These are phyloP conservation scores for Cantharis nigra DNA, from an alignment of 2,888 invertebrate genomes.

Conservation along the genomic window DNA sequence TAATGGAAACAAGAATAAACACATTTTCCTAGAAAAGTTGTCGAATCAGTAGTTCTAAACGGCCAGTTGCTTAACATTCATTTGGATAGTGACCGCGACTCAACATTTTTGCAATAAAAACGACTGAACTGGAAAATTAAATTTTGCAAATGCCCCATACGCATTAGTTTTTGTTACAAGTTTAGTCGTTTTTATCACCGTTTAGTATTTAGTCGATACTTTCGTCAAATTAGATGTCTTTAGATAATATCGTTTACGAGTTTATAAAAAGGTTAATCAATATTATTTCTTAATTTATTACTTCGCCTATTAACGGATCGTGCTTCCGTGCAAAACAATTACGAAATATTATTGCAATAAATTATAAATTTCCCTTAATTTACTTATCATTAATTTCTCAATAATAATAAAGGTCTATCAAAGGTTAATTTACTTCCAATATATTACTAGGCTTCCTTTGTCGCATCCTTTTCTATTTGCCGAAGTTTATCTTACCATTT, in stretches of 20 bases:
- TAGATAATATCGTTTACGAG: constrained; percentile 10
- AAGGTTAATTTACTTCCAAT: constrained; percentile 41
- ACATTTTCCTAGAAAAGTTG: constrained; percentile 3
- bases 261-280: not conserved
- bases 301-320: not conserved
- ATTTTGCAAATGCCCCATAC: constrained; percentile 55
- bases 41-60: constrained; percentile 25
- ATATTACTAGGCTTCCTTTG: constrained; percentile 32
- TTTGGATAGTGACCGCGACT: constrained; percentile 37
- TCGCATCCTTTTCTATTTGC: constrained; percentile 22
- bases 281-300: not conserved
- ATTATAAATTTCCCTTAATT: constrained; percentile 30
- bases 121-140: constrained; percentile 54
- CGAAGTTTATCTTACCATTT: constrained; percentile 10
- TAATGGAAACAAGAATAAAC: constrained; percentile 7
- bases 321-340: not conserved
- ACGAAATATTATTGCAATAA: constrained; percentile 14
- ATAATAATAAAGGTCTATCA: constrained; percentile 37
- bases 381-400: constrained; percentile 34
- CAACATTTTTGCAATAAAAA: constrained; percentile 50
- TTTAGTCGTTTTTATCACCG: constrained; percentile 29
- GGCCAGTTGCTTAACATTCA: constrained; percentile 35
- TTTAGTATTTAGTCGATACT: constrained; percentile 32
- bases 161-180: constrained; percentile 53
- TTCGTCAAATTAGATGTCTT: constrained; percentile 30